Evolutionary conservation across 2,113 vertebrate genomes (phyloP), one percentile per base, ranked within the genome.

Genomic region (Triplophysa siluroides): DNA sequence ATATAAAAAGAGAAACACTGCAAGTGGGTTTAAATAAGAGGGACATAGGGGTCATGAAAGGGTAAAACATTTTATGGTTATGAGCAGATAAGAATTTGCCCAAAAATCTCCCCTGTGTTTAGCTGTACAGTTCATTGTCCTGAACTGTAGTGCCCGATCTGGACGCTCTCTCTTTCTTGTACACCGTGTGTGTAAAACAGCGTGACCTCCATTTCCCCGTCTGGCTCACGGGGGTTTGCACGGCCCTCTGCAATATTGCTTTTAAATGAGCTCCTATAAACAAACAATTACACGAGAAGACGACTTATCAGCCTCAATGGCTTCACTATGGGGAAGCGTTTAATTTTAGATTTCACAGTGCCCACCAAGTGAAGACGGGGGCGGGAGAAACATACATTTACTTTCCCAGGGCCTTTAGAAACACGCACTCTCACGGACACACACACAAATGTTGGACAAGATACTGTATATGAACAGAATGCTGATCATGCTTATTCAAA

Each of bases 291-390:
- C 86, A 84, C 84, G 82, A 83, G 86, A 83, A 82, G 86, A 88
- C 81, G 89, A 89, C 85, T 67, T 88, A 89, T 90, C 88, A 76
- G 87, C 52, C 88, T 86, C 87, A 90, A 88, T 86, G 83, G 88
- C 87, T 88, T 88, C 86, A 85, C n/a, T 81, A 90, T 86, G 85
- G 83, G 43, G 74, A 85, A 86, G 88, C 88, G 56, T 91, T 93
- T 92, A 89, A 91, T 92, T 92, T 88, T 80, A 78, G 88, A 93
- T 93, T 93, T 93, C 90, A 93, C 92, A 92, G 88, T 90, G 81
- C 83, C 87, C 87, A 85, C 78, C 82, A 88, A 88, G 54, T 86
- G 62, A 84, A 70, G 87, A 87, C 82, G 85, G 80, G 76, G 88
- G 88, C 84, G 83, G 84, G 88, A 80, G 78, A 90, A 88, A 91